Conservation (phyloP, 2,797 vertebrate species). For the Bradypodion ventrale region DNA sequence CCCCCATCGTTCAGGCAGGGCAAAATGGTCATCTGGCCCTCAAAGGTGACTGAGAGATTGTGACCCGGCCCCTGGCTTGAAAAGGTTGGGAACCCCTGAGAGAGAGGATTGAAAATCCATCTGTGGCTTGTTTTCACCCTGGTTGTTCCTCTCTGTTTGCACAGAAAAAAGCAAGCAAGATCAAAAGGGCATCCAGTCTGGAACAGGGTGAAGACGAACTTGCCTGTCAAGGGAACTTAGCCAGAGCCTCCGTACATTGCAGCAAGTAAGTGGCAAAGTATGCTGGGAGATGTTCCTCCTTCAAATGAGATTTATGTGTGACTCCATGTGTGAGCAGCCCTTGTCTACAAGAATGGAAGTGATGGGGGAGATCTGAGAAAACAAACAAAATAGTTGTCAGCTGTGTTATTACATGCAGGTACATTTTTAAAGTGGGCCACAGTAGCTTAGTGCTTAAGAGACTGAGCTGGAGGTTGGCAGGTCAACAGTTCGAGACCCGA, state of each 20-base stretch:
- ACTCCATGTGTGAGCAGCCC: background rate
- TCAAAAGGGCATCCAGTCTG: slow-evolving; percentile 87
- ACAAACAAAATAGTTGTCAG: background rate
- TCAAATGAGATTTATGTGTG: background rate
- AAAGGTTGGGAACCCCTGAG: too few species aligned
- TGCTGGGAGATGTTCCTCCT: slow-evolving; percentile 10
- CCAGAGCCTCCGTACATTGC: slow-evolving; percentile 79
- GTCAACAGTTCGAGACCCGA: too few species aligned
- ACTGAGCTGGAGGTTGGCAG: too few species aligned
- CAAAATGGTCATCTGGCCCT: too few species aligned
- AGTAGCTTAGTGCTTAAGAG: too few species aligned
- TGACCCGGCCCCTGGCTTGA: too few species aligned
- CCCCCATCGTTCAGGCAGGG: too few species aligned
- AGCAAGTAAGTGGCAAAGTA: slow-evolving; percentile 76
- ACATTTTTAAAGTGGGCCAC: too few species aligned
- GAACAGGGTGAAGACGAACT: slow-evolving; percentile 88
- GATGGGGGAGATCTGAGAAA: background rate
- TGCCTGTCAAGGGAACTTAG: slow-evolving; percentile 82
- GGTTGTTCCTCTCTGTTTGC: slow-evolving; percentile 35
- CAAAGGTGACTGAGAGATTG: too few species aligned
- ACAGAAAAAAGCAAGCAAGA: slow-evolving; percentile 89
- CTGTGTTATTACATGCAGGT: background rate
- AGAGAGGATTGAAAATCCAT: too few species aligned
- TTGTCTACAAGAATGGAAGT: background rate
- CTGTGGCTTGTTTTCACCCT: background rate